phyloP scores from a whole-genome alignment of 1,140 invertebrate genomes.

The Phenacoccus solenopsis region DNA sequence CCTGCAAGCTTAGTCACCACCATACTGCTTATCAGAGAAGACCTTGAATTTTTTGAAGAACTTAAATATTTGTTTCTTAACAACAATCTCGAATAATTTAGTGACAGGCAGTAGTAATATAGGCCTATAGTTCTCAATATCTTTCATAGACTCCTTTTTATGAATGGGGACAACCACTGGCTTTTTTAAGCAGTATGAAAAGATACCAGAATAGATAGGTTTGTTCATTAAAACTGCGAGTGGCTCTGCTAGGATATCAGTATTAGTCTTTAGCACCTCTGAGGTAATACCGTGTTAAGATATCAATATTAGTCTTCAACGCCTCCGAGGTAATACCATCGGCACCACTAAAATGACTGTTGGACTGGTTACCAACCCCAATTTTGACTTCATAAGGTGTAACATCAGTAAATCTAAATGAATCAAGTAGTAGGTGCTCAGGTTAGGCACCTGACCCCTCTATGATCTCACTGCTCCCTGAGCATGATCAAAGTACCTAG shows the following conservation, averaged over 20 bases:
- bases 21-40: neutral
- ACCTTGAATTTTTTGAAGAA: neutral
- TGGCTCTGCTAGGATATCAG: neutral
- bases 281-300: no score
- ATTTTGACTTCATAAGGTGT: no score
- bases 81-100: neutral
- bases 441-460: no score
- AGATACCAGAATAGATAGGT: slow-evolving; percentile 12
- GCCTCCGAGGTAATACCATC: no score
- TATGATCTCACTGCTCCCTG: no score
- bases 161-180: slow-evolving; percentile 6
- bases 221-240: slow-evolving; percentile 7
- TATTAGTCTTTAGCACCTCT: no score
- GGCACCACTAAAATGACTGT: no score
- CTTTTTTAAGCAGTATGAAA: slow-evolving; percentile 3
- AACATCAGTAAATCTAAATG: no score
- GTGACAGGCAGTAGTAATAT: neutral
- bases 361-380: no score
- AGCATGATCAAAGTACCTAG: no score
- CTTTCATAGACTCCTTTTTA: neutral
- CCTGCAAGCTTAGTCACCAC: neutral
- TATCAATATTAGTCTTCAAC: no score
- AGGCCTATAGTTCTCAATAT: slow-evolving; percentile 13
- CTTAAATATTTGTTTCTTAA: neutral
- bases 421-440: no score